These are phyloP conservation scores for Drosophila takahashii DNA, from an alignment of 1,140 invertebrate species.

Conservation along the genomic window DNA sequence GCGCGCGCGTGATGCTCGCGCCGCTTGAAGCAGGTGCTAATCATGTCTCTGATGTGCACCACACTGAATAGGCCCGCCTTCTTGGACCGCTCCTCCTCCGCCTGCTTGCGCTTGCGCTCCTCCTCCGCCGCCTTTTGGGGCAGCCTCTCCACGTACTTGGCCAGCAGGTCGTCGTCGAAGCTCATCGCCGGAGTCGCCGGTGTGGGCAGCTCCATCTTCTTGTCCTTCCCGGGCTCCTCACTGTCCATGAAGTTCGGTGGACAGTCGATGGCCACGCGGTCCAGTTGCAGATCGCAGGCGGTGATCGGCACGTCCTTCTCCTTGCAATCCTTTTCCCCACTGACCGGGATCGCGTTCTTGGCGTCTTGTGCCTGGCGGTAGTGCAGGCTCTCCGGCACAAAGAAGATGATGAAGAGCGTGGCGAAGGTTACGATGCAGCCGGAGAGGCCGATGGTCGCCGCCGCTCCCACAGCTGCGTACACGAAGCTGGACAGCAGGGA, in stretches of 20 bases:
- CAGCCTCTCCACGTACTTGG: slow-evolving; percentile 66
- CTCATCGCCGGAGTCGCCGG: slow-evolving; percentile 64
- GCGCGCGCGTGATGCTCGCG: slow-evolving; percentile 87
- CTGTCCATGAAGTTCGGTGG: slow-evolving; percentile 49
- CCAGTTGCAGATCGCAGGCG: slow-evolving; percentile 54
- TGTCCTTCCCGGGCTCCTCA: slow-evolving; percentile 8
- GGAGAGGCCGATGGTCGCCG: slow-evolving; percentile 63
- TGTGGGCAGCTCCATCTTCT: slow-evolving; percentile 44
- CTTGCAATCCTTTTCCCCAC: slow-evolving; percentile 24
- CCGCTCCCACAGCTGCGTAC: slow-evolving; percentile 59
- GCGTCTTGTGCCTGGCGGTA: slow-evolving; percentile 43
- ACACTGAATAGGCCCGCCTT: slow-evolving; percentile 86
- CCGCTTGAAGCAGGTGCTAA: slow-evolving; percentile 87
- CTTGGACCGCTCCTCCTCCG: slow-evolving; percentile 33
- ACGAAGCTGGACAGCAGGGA: slow-evolving; percentile 85
- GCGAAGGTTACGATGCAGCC: slow-evolving; percentile 65
- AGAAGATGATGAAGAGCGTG: slow-evolving; percentile 66
- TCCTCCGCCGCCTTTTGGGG: slow-evolving; percentile 52
- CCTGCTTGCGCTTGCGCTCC: slow-evolving; percentile 12
- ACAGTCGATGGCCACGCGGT: slow-evolving; percentile 62
- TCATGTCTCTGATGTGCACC: slow-evolving; percentile 87
- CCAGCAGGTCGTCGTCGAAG: slow-evolving; percentile 69
- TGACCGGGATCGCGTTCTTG: slow-evolving; percentile 12
- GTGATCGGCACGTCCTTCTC: slow-evolving; percentile 46
- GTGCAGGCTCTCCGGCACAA: slow-evolving; percentile 75